Evolutionary conservation across 2,113 vertebrate genomes (phyloP), one percentile per base, ranked within the genome.

Genomic region (Tetrax tetrax): DNA sequence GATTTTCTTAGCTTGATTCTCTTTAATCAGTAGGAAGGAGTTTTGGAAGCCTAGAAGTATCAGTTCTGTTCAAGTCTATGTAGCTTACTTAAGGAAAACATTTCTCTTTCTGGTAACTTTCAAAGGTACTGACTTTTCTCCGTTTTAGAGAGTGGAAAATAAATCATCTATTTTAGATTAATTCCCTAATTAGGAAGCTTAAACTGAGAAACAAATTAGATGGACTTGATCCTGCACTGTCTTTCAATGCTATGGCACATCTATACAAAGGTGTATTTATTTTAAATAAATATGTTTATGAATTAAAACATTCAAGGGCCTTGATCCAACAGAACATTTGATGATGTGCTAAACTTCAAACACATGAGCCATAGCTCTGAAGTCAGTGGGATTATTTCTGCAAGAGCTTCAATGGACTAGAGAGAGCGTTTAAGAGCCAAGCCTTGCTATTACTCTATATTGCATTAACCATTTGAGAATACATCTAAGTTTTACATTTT

Each of bases 391-490:
- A 76, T 91, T 85, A 87, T 72, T 91, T 87, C 72, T 93, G 15
- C n/a, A 87, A 84, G 54, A 23, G 57, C 37, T 94, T 82, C 50
- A 48, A 7, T 76, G 57, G 31, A 72, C 61, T 57, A 53, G 50
- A 78, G 19, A 78, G 29, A 57, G 8, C 23, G 63, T 76, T 94
- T 85, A 76, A 79, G 37, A 83, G 6, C 31, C 41, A 76, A 64
- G 38, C 5, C 33, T 78, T 63, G 23, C 9, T 81, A 51, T 87
- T 89, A 59, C 51, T 51, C 16, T 77, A 66, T 47, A 83, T 69
- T 91, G 27, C 45, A 66, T 85, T 88, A 93, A 94, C 64, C 56
- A 57, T 48, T 78, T 87, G 51, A 90, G 64, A 89, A 93, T 77
- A 83, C 48, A 29, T 27, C 48, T 8, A 7, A 56, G 12, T 60